A percentile compares a stretch with the other conserved stretches of the same genome.
Evolutionary conservation across 1,140 invertebrate species (phyloP).

Genomic region (Drosophila kepulauana): DNA sequence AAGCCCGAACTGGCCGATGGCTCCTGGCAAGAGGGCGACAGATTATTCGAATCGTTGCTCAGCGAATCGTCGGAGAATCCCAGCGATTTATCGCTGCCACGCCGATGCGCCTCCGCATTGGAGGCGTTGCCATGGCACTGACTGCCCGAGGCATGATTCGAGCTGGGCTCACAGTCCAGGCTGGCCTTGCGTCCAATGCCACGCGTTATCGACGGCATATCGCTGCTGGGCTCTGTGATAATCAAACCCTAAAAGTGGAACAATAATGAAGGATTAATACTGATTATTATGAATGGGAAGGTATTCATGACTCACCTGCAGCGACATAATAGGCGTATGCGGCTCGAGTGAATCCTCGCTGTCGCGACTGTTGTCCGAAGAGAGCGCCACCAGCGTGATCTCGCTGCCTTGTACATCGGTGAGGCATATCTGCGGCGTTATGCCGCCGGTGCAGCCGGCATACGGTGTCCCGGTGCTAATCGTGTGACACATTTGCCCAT

Average conservation of each 20-base stretch:
- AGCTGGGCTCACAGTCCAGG: constrained; percentile 86
- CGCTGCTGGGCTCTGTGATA: constrained; percentile 90
- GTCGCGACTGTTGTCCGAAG: constrained; percentile 89
- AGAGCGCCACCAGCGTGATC: constrained; percentile 90
- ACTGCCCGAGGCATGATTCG: constrained; percentile 20
- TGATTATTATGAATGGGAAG: neutral
- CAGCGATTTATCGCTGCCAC: constrained; percentile 87
- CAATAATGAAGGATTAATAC: neutral
- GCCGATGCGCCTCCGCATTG: constrained; percentile 70
- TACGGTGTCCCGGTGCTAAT: constrained; percentile 76
- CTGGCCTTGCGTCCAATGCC: constrained; percentile 90
- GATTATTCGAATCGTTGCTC: constrained; percentile 87
- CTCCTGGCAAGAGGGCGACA: constrained; percentile 82
- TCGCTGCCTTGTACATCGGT: constrained; percentile 95
- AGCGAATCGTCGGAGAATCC: constrained; percentile 89
- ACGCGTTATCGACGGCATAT: constrained; percentile 91
- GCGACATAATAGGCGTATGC: constrained; percentile 82
- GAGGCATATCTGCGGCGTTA: constrained; percentile 92
- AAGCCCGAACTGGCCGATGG: constrained; percentile 84
- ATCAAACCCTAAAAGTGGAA: constrained; percentile 87
- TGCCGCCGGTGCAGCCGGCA: constrained; percentile 72
- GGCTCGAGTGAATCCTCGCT: constrained; percentile 84
- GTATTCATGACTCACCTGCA: constrained; percentile 59
- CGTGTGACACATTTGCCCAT: constrained; percentile 76
- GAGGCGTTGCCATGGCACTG: constrained; percentile 12